Base-by-base conservation (phyloP, 2,888 invertebrate species). In the Alviniconcha strummeri region DNA sequence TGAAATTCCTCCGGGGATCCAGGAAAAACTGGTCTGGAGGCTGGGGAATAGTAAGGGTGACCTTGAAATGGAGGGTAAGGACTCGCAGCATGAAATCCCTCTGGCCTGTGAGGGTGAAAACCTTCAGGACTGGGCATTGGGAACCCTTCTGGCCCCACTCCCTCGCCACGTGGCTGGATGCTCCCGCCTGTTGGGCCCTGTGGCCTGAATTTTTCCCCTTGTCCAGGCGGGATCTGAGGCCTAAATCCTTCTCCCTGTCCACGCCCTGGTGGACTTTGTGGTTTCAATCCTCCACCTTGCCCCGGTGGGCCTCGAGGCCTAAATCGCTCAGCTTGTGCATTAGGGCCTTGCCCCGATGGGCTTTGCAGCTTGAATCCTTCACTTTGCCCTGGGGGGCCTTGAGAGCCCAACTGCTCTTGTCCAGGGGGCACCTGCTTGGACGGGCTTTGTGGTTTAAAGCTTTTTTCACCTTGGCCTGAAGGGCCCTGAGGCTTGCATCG, bases 121-220 rank as follows among this genome's bases (percentile, higher is more conserved):
- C 83, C 80, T 80, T 71, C 79, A 13, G 56, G 15, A 19, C 71
- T 60, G 56, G 52, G 7, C 36, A 36, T 3, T 36, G 36, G 36
- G 36, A 36, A 36, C 36, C 36, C 36, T 4, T 56, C 57, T 55
- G 55, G 36, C 52, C 74, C 67, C 13, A 55, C 19, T 0, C 60
- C 74, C 54, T 83, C 77, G 55, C 56, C 69, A 4, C 83, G 15
- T 13, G 80, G 67, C 19, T 81, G 82, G 57, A 84, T 82, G n/a
- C 84, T 77, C 78, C 85, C 83, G 19, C 64, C 60, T 56, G 76
- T 81, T 17, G 83, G 80, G 54, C 83, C 84, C 54, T 84, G 83
- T n/a, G 77, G 81, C 57, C 75, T 64, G n/a, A 82, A 84, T 17
- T 80, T 83, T 54, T 75, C 74, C 15, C 78, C 60, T 11, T 80